phyloP scores from a whole-genome alignment of 2,888 invertebrate genomes.

The Lasioglossum zephyrum region DNA sequence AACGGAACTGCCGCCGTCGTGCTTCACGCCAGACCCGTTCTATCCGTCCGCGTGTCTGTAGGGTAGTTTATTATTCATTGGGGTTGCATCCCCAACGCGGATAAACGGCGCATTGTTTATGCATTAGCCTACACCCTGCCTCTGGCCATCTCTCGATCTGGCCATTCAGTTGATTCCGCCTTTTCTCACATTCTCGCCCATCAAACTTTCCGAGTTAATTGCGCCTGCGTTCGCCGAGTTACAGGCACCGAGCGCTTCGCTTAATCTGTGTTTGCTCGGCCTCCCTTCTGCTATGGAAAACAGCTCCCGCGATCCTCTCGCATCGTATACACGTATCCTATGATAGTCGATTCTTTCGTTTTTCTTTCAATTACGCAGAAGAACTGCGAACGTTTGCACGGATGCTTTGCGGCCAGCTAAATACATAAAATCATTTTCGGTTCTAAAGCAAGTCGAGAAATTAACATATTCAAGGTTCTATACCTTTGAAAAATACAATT shows the following conservation, averaged over 20 bases:
- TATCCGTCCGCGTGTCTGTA: slow-evolving; percentile 70
- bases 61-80: slow-evolving; percentile 81
- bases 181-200: slow-evolving; percentile 61
- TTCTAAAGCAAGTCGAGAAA: no score
- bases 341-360: background rate
- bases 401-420: background rate
- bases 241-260: background rate
- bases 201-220: slow-evolving; percentile 60
- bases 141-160: slow-evolving; percentile 62
- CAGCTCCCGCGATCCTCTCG: background rate
- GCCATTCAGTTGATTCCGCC: slow-evolving; percentile 60
- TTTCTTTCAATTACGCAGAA: background rate
- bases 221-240: slow-evolving; percentile 15
- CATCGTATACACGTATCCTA: background rate
- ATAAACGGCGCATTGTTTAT: slow-evolving; percentile 82
- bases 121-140: slow-evolving; percentile 77
- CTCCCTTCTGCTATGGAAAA: background rate
- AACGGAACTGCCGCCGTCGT: slow-evolving; percentile 44
- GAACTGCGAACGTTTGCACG: background rate
- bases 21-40: slow-evolving; percentile 63
- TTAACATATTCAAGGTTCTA: no score
- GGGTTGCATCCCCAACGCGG: slow-evolving; percentile 76
- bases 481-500: no score
- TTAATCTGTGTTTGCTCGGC: slow-evolving; percentile 13
- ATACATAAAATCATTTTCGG: no score